A percentile compares a stretch with the other conserved stretches of the same genome.
phyloP scores from a whole-genome alignment of 2,797 vertebrate genomes.

The Epinephelus malabaricus region DNA sequence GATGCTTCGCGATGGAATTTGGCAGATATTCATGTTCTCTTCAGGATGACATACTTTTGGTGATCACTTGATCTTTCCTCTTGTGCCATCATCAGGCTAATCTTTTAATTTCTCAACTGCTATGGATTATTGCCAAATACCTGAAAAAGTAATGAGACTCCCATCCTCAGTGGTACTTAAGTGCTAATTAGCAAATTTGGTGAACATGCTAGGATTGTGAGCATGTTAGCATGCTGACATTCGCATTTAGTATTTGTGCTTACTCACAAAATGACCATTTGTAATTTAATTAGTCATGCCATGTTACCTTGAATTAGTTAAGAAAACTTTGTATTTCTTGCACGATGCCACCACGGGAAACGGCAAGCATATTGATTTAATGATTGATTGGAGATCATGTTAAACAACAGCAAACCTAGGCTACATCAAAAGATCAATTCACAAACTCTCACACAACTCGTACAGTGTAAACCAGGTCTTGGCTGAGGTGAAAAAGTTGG shows the following conservation, averaged over 20 bases:
- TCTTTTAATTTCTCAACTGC: not conserved
- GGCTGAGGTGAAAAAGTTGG: no score
- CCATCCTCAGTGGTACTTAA: not conserved
- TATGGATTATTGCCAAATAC: not conserved
- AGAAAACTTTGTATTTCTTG: no score
- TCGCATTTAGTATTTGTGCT: not conserved
- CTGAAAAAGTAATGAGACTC: not conserved
- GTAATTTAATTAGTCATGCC: no score
- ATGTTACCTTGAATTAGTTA: no score
- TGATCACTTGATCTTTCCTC: not conserved
- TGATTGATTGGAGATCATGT: no score
- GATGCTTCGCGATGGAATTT: not conserved
- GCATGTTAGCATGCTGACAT: not conserved
- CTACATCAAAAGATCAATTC: no score
- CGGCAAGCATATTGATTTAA: no score
- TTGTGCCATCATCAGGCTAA: not conserved
- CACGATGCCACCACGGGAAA: no score
- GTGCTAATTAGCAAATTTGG: not conserved
- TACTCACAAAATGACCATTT: no score
- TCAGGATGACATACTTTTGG: not conserved
- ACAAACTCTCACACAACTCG: no score
- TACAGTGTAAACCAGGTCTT: no score
- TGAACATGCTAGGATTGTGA: not conserved
- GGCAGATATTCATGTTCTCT: not conserved
- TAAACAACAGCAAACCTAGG: no score